Percentiles rank a stretch among this genome's conserved stretches.
Evolutionary conservation across 1,140 invertebrate species (phyloP).

Genomic region (Hycleus cichorii): DNA sequence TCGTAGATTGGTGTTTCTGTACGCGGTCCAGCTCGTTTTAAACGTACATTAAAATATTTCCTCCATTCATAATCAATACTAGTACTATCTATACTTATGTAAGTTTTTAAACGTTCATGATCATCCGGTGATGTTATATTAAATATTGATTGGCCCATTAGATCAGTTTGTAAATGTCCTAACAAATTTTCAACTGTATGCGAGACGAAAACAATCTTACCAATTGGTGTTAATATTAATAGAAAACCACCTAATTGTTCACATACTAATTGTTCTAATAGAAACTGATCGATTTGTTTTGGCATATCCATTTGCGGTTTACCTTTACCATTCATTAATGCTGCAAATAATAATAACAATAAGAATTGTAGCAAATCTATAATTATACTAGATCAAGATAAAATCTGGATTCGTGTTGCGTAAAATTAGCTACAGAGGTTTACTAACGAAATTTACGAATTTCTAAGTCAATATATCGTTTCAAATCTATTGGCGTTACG

Average conservation of each 20-base stretch:
- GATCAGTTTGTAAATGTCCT: constrained; percentile 75
- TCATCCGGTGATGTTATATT: constrained; percentile 73
- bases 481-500: too few relatives aligned
- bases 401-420: too few relatives aligned
- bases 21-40: constrained; percentile 55
- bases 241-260: constrained; percentile 60
- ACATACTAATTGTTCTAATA: constrained; percentile 35
- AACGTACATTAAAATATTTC: constrained; percentile 46
- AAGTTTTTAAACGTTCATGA: constrained; percentile 58
- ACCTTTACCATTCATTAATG: constrained; percentile 27
- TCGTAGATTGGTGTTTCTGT: constrained; percentile 60
- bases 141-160: constrained; percentile 76
- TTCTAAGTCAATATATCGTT: too few relatives aligned
- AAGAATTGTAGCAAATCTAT: background rate
- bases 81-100: constrained; percentile 50
- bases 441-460: too few relatives aligned
- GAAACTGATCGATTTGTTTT: constrained; percentile 32
- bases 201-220: constrained; percentile 83
- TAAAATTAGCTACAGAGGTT: too few relatives aligned
- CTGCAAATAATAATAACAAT: constrained; percentile 24
- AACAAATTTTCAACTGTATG: constrained; percentile 73
- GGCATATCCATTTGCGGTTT: constrained; percentile 30
- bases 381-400: too few relatives aligned
- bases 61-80: constrained; percentile 37
- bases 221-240: constrained; percentile 69